Base-by-base conservation (phyloP, 2,888 invertebrate genomes). In the Hymenopus coronatus region DNA sequence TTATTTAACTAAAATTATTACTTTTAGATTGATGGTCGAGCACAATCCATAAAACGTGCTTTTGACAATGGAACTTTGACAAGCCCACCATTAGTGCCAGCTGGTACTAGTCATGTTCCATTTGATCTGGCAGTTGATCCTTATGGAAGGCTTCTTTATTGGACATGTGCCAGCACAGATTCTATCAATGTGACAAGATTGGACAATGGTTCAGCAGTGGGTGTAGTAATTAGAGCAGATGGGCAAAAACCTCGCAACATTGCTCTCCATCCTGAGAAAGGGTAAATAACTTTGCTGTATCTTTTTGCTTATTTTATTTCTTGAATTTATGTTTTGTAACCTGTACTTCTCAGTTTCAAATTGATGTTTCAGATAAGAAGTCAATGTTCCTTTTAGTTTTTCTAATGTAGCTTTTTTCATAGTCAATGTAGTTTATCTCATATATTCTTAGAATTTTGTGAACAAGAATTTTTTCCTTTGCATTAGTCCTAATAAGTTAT, bases 121-220 rank as follows among this genome's bases (percentile, higher is more conserved):
- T 97, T 96, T 92, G 98, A 98, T 93, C 95, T 99, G 91, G 98
- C 97, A 0, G 94, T 99, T 12, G 98, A 99, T 93, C 96, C 97
- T 0, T 94, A 97, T 70, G 97, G 98, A 0, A 95, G 98, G 27
- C 94, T 97, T 1, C 93, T 99, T 0, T 98, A 98, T 93, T 98
- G 98, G 98, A 97, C 98, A 0, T 98, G 98, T 91, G 94, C 96
- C 0, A 95, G 95, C 90, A 96, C 96, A 14, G 97, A 98, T 92
- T 96, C 97, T 0, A 98, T 99, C 86, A 98, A 98, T 93, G 97
- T 98, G 0, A 98, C 98, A 0, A 95, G 97, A 90, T 94, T 97
- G 40, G 96, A 96, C 90, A 95, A 95, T 92, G 94, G 95, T 2
- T 94, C 95, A 90, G 91, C 94, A 30, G 93, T 95, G 4, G 97